Evolutionary conservation across 2,888 invertebrate species (phyloP), one percentile per base, ranked within the genome.

Genomic region (Neuroscelio doddi): DNA sequence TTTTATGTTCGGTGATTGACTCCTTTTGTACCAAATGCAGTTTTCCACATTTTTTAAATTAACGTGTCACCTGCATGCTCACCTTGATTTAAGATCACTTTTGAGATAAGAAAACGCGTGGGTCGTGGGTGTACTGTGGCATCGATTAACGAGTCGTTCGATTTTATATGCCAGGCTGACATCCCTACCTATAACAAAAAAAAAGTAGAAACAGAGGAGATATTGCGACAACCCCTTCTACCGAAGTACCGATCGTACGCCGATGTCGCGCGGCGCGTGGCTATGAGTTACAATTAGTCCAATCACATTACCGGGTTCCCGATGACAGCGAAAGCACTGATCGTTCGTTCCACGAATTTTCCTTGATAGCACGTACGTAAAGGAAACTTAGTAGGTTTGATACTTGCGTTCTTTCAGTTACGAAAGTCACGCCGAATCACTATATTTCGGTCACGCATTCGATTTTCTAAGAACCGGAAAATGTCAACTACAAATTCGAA

Each of bases 131-230:
- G 68, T 62, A 76, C 75, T 76, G 71, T 74, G 75, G 72, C 72
- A 71, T 70, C 62, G 62, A 76, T 70, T 68, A 69, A 64, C 57
- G 64, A 61, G 42, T 46, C 57, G 58, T 73, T 70, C 74, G 77
- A 78, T 79, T 82, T 80, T 82, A 82, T 82, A 82, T 72, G 57
- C 61, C 61, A 15, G 67, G 50, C 27, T 64, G 65, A 26, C 64
- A 70, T 39, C 70, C 69, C 66, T 64, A 63, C 71, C 55, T 36
- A 49, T 50, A 32, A 47, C 56, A 26, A 59, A 56, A 68, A 62
- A 63, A 38, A 65, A 63, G n/a, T n/a, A 3, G 21, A 21, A 21
- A 5, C 21, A 21, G 21, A 21, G 21, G 21, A 21, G 3, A 21
- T 5, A 5, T 21, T 21, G 21, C 21, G 21, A 21, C 21, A 5